A percentile compares a stretch with the other conserved stretches of the same genome.
Conservation (phyloP, 2,113 vertebrate species). For the Empidonax traillii region DNA sequence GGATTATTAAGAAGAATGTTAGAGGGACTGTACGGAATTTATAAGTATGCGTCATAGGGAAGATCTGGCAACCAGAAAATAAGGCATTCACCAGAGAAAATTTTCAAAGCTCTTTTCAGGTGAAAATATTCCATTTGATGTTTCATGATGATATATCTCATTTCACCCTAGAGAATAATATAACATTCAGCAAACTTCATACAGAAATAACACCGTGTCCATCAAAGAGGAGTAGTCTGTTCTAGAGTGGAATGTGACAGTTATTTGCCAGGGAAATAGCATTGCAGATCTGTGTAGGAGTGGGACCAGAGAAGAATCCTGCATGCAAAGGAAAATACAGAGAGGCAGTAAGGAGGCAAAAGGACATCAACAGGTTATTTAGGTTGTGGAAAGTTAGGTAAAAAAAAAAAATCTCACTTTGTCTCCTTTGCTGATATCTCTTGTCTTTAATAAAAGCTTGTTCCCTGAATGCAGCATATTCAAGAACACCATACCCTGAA, state of each 20-base stretch:
- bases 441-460: not conserved
- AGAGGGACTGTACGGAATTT: not conserved
- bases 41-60: not conserved
- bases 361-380: not conserved
- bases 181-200: not conserved
- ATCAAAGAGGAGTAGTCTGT: not conserved
- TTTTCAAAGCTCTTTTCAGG: not conserved
- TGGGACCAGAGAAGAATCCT: not conserved
- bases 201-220: not conserved
- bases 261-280: not conserved
- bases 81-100: not conserved
- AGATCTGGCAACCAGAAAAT: not conserved
- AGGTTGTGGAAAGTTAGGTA: not conserved
- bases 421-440: not conserved
- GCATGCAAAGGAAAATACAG: not conserved
- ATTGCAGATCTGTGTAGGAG: not conserved
- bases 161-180: not conserved
- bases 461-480: not conserved
- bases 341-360: not conserved
- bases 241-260: not conserved
- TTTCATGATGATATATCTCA: not conserved
- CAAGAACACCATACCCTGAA: not conserved
- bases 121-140: not conserved
- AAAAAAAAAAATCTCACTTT: not conserved
- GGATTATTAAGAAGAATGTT: not conserved